These are phyloP conservation scores for Alaudala cheleensis DNA, from an alignment of 2,113 vertebrate species.

Conservation along the genomic window DNA sequence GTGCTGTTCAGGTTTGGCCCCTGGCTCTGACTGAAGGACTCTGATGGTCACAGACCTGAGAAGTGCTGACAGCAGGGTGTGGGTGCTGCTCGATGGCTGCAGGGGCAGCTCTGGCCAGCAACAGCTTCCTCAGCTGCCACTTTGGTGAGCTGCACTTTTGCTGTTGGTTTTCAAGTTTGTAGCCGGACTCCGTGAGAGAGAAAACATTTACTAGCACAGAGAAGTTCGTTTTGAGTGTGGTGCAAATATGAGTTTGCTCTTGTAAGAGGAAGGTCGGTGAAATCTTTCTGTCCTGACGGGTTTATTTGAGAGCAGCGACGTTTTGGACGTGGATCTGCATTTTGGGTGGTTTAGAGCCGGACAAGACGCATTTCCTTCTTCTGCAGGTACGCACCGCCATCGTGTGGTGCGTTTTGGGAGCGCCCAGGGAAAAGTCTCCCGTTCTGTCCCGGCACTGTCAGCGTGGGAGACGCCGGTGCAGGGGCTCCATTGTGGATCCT, in stretches of 20 bases:
- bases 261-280: not conserved
- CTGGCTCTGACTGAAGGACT: not conserved
- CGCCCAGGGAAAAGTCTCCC: not conserved
- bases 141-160: not conserved
- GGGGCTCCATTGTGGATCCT: not conserved
- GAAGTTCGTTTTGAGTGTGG: not conserved
- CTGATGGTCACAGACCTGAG: not conserved
- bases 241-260: not conserved
- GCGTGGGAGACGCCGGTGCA: not conserved
- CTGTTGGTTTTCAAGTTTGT: not conserved
- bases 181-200: accelerated
- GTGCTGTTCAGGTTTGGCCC: not conserved
- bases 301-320: not conserved
- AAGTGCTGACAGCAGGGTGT: not conserved
- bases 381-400: not conserved
- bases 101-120: not conserved
- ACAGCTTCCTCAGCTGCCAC: not conserved
- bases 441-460: accelerated
- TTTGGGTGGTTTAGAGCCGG: not conserved
- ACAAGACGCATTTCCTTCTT: not conserved
- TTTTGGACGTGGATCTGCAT: not conserved
- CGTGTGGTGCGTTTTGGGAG: not conserved
- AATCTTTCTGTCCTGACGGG: not conserved
- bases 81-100: not conserved
- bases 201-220: not conserved